Percentiles rank a stretch among this genome's conserved stretches.
phyloP scores from a whole-genome alignment of 2,888 invertebrate species.

The Cecidostiba fungosa region DNA sequence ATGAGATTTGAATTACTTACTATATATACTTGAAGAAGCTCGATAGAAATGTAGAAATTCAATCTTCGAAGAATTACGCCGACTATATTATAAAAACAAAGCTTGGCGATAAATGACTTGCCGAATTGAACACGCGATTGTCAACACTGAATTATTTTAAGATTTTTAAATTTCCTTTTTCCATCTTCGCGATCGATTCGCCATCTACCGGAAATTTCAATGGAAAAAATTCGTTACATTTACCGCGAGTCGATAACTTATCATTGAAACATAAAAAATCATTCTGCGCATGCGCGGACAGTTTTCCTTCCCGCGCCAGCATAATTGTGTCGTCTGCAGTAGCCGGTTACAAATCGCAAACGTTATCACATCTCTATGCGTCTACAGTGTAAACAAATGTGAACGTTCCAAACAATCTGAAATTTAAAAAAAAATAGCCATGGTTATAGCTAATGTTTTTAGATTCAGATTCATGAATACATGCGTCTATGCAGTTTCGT shows the following conservation, averaged over 20 bases:
- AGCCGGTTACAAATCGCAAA: not conserved
- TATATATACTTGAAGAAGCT: too few relatives aligned
- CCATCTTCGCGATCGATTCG: not conserved
- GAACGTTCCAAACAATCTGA: not conserved
- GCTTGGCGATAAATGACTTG: not conserved
- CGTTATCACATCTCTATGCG: not conserved
- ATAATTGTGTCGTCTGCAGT: not conserved
- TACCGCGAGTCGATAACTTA: not conserved
- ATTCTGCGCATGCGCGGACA: not conserved
- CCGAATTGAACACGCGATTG: not conserved
- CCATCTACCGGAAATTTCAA: not conserved
- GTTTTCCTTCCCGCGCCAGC: not conserved
- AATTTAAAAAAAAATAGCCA: not conserved
- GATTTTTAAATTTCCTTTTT: not conserved
- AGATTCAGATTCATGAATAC: not conserved
- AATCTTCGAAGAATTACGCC: too few relatives aligned
- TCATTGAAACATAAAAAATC: too few relatives aligned
- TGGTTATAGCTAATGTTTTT: not conserved
- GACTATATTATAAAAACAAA: not conserved
- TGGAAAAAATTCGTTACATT: not conserved
- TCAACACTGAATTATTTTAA: not conserved
- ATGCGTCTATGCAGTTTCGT: too few relatives aligned
- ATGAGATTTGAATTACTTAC: too few relatives aligned
- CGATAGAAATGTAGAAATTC: too few relatives aligned
- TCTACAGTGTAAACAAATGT: not conserved